A percentile compares a stretch with the other conserved stretches of the same genome.
phyloP scores from a whole-genome alignment of 2,888 invertebrate species.

The Cacoxenus indagator region DNA sequence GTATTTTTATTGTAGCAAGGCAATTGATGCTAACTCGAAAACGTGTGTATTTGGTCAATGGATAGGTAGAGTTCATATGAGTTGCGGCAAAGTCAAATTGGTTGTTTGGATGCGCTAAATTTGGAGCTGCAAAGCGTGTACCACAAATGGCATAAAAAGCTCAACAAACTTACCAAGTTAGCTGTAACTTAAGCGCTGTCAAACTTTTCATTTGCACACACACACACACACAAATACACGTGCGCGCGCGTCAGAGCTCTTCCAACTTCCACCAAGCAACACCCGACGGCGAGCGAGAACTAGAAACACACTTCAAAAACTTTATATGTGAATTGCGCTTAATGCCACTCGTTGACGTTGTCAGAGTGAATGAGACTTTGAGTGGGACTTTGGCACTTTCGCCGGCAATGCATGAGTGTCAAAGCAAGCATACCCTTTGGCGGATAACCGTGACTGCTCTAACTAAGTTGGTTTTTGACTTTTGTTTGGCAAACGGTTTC shows the following conservation, averaged over 20 bases:
- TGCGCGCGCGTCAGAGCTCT: neutral
- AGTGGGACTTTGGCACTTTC: conserved; percentile 16
- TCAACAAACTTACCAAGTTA: neutral
- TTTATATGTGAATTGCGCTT: conserved; percentile 13
- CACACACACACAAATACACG: conserved; percentile 8
- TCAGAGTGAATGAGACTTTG: conserved; percentile 13
- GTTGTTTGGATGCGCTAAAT: too few species aligned
- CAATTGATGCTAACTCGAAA: too few species aligned
- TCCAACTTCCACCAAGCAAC: neutral
- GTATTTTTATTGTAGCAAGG: neutral
- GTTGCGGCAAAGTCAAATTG: neutral
- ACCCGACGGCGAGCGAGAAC: neutral
- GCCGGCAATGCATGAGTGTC: neutral
- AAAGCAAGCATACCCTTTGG: neutral
- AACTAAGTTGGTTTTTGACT: neutral
- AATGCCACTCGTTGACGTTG: conserved; percentile 3
- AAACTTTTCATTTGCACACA: conserved; percentile 18
- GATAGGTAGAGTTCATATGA: neutral
- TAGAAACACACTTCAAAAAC: conserved; percentile 1
- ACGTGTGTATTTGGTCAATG: too few species aligned
- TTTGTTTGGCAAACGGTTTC: neutral
- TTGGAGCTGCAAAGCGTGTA: neutral
- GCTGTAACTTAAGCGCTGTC: too few species aligned
- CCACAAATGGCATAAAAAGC: neutral
- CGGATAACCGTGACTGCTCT: neutral